Conservation (phyloP, 2,113 vertebrate genomes). For the Mus pahari region DNA sequence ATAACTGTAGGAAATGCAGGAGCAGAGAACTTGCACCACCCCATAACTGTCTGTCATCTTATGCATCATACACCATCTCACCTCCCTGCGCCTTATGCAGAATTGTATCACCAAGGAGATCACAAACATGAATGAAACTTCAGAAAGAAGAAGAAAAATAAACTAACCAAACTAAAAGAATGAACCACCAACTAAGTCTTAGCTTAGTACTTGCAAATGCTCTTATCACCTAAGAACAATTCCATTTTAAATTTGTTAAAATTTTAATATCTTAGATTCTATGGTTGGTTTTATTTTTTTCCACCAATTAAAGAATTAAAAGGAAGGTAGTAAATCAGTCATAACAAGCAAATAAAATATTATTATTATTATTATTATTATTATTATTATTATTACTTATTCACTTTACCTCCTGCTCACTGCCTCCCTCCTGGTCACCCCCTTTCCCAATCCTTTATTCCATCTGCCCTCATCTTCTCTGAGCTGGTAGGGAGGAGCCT, state of each 20-base stretch:
- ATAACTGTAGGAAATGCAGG: background rate
- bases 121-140: background rate
- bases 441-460: too few relatives aligned
- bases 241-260: background rate
- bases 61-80: background rate
- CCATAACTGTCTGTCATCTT: background rate
- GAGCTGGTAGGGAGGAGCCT: too few relatives aligned
- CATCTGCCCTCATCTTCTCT: too few relatives aligned
- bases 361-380: background rate
- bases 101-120: background rate
- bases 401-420: too few relatives aligned
- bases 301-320: background rate
- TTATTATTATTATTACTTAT: too few relatives aligned
- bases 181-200: too few relatives aligned
- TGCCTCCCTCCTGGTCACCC: too few relatives aligned
- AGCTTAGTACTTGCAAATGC: background rate
- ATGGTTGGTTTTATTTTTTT: background rate
- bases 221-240: background rate
- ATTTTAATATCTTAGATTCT: background rate
- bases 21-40: background rate
- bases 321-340: background rate
- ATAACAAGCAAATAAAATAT: background rate
- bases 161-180: background rate
- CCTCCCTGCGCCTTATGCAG: rapidly evolving
- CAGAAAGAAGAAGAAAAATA: background rate